A percentile compares a stretch with the other conserved stretches of the same genome.
phyloP scores from a whole-genome alignment of 2,113 vertebrate genomes.

The Oreotrochilus melanogaster region DNA sequence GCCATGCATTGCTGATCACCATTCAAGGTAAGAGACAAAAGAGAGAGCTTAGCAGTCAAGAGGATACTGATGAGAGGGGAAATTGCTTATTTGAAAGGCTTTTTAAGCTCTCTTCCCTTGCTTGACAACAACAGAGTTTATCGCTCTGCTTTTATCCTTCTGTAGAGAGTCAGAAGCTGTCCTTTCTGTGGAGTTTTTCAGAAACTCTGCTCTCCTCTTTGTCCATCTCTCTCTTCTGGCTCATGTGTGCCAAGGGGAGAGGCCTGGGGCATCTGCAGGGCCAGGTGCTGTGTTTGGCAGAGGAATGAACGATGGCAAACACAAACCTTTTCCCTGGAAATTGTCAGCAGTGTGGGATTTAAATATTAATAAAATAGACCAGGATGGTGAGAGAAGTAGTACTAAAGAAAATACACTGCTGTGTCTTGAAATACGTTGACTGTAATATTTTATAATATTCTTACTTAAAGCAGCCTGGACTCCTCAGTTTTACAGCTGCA shows the following conservation, averaged over 20 bases:
- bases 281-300: background rate
- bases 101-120: conserved; percentile 45
- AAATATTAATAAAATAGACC: background rate
- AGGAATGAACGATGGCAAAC: background rate
- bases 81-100: conserved; percentile 68
- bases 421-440: background rate
- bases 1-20: conserved; percentile 68
- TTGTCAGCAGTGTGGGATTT: rapidly evolving
- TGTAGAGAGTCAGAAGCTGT: background rate
- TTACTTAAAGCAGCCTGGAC: background rate
- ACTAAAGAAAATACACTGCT: background rate
- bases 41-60: conserved; percentile 35
- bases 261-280: background rate
- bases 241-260: background rate
- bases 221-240: background rate
- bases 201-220: background rate
- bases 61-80: conserved; percentile 62
- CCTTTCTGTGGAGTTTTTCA: background rate
- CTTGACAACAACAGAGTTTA: conserved; percentile 58
- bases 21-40: conserved; percentile 74
- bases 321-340: background rate
- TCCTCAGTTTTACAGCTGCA: background rate
- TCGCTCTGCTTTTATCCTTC: conserved; percentile 41
- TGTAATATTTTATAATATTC: background rate
- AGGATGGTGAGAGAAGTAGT: background rate